A percentile compares a stretch with the other conserved stretches of the same genome.
Conservation (phyloP, 2,888 invertebrate genomes). For the Agrochola lychnidis region DNA sequence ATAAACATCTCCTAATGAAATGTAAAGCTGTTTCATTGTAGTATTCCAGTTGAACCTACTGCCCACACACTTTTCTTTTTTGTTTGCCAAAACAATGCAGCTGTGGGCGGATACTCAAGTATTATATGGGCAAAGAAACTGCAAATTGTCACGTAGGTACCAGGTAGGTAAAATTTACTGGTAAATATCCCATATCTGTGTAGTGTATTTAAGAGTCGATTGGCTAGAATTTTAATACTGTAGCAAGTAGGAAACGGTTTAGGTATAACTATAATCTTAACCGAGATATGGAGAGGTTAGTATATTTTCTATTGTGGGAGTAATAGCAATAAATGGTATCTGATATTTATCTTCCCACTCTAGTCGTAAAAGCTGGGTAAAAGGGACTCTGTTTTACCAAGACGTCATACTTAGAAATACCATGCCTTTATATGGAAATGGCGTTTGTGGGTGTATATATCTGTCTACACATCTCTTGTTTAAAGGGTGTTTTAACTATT, state of each 20-base stretch:
- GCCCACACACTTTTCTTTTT: conserved; percentile 37
- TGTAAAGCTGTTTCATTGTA: conserved; percentile 54
- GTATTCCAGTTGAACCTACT: conserved; percentile 28
- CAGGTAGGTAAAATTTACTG: conserved; percentile 11
- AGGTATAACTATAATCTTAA: not conserved
- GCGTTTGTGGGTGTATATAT: conserved; percentile 4
- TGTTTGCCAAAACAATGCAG: conserved; percentile 41
- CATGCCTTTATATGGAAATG: conserved; percentile 15
- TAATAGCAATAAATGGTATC: conserved; percentile 41
- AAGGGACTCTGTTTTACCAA: conserved; percentile 18
- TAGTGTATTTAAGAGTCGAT: not conserved
- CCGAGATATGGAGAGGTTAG: not conserved
- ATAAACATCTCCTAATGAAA: conserved; percentile 39
- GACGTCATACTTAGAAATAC: conserved; percentile 16
- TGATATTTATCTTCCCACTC: conserved; percentile 30
- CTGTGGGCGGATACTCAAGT: conserved; percentile 44
- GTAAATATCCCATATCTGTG: conserved; percentile 13
- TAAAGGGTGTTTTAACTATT: not conserved
- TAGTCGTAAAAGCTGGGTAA: conserved; percentile 18
- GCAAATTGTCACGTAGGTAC: conserved; percentile 29
- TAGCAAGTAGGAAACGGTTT: not conserved
- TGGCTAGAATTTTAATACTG: not conserved
- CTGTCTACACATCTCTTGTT: not conserved
- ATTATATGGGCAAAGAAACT: conserved; percentile 29
- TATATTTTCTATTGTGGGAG: conserved; percentile 23